Conservation (phyloP, 2,888 invertebrate species). For the Napeogenes sylphis region DNA sequence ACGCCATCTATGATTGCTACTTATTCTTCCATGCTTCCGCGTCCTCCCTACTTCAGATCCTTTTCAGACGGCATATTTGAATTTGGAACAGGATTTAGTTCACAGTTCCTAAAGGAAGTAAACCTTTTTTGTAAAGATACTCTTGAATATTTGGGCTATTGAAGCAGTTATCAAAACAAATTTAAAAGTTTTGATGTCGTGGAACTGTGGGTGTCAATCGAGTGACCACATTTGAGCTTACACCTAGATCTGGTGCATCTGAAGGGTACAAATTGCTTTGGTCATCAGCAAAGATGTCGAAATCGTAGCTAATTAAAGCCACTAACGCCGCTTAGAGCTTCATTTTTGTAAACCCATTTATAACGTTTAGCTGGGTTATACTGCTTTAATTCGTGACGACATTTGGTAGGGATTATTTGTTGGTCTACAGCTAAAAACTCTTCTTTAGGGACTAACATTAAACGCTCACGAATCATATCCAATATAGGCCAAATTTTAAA, state of each 20-base stretch:
- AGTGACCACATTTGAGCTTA: conserved; percentile 37
- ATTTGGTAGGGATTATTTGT: not conserved
- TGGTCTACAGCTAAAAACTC: too few species aligned
- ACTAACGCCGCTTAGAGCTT: conserved; percentile 46
- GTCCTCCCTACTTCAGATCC: too few species aligned
- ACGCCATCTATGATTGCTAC: too few species aligned
- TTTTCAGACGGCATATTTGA: conserved; percentile 9
- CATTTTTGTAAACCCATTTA: conserved; percentile 24
- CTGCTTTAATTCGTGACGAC: conserved; percentile 15
- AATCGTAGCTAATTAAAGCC: conserved; percentile 49
- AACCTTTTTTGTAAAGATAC: not conserved
- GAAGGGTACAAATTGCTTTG: conserved; percentile 30
- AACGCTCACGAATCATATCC: too few species aligned
- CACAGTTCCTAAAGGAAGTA: not conserved
- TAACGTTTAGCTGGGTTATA: conserved; percentile 10
- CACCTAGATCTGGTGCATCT: conserved; percentile 28
- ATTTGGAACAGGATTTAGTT: conserved; percentile 4
- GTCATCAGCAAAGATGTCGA: conserved; percentile 43
- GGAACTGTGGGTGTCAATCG: conserved; percentile 25
- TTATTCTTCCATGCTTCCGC: too few species aligned
- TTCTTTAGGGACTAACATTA: too few species aligned
- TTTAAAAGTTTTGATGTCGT: not conserved
- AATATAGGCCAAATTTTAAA: too few species aligned
- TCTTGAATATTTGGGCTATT: not conserved
- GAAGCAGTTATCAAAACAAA: not conserved